Evolutionary conservation across 1,140 invertebrate species (phyloP).

Genomic region (Mactra quadrangularis): DNA sequence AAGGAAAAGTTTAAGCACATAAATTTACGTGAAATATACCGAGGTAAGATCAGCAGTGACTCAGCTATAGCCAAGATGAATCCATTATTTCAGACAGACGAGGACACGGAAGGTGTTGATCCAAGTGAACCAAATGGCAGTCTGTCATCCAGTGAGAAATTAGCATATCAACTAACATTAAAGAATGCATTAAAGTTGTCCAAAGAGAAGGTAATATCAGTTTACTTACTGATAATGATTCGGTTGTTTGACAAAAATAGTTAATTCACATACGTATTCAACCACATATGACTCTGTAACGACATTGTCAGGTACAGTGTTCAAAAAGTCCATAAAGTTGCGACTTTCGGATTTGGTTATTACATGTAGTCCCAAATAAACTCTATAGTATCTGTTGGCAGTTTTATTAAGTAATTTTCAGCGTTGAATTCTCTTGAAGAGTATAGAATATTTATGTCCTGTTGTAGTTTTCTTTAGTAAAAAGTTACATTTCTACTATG

Average conservation of each 20-base stretch:
- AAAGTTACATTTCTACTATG: no score
- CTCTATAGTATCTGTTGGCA: no score
- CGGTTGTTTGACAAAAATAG: neutral
- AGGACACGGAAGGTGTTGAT: conserved; percentile 1
- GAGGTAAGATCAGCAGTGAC: conserved; percentile 61
- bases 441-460: no score
- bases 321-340: no score
- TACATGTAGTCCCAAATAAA: no score
- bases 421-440: no score
- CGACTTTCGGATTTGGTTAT: no score
- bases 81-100: conserved; percentile 61
- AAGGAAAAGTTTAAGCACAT: conserved; percentile 60
- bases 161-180: conserved; percentile 44
- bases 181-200: conserved; percentile 37
- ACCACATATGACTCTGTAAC: no score
- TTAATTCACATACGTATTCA: neutral
- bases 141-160: conserved; percentile 65
- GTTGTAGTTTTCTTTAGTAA: no score
- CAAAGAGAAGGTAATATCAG: conserved; percentile 21
- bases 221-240: neutral
- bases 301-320: no score
- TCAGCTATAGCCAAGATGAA: conserved; percentile 62
- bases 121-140: conserved; percentile 24
- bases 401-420: no score
- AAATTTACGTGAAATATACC: conserved; percentile 57